Evolutionary conservation across 2,113 vertebrate species (phyloP).

Genomic region (Polyodon spathula): DNA sequence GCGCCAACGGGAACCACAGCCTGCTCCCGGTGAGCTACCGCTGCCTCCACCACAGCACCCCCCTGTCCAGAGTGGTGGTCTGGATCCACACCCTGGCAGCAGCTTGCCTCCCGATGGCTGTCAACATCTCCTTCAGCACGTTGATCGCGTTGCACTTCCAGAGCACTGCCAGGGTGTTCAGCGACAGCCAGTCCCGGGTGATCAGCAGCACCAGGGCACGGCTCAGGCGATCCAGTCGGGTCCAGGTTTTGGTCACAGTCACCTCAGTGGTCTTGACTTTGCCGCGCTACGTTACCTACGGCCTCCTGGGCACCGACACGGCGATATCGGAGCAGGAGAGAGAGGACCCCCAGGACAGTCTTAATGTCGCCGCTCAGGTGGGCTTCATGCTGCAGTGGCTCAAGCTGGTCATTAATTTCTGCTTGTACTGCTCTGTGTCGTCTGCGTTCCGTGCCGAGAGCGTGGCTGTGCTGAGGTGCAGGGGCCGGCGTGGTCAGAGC

Average conservation of each 20-base stretch:
- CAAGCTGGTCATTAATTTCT: constrained; percentile 20
- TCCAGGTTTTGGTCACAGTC: constrained; percentile 16
- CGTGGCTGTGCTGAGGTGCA: constrained; percentile 9
- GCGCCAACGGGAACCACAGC: background rate
- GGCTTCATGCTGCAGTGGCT: constrained; percentile 21
- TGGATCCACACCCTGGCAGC: constrained; percentile 13
- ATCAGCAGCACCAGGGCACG: constrained; percentile 12
- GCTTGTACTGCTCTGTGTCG: constrained; percentile 17
- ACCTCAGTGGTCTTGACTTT: constrained; percentile 16
- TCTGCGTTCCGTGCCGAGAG: constrained; percentile 17
- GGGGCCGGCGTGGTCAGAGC: background rate
- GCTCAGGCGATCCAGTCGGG: constrained; percentile 8
- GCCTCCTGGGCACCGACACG: background rate
- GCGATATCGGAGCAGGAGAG: background rate
- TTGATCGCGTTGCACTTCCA: constrained; percentile 13
- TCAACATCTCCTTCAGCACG: constrained; percentile 15
- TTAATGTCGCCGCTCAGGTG: constrained; percentile 8
- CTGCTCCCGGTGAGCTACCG: background rate
- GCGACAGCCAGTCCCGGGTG: background rate
- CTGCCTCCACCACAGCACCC: background rate
- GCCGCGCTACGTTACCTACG: constrained; percentile 16
- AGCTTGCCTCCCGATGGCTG: constrained; percentile 13
- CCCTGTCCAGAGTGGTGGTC: background rate
- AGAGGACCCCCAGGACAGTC: background rate
- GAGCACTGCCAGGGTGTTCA: constrained; percentile 7